These are phyloP conservation scores for Rhinolophus sinicus DNA, from an alignment of 2,113 vertebrate genomes.

Conservation along the genomic window DNA sequence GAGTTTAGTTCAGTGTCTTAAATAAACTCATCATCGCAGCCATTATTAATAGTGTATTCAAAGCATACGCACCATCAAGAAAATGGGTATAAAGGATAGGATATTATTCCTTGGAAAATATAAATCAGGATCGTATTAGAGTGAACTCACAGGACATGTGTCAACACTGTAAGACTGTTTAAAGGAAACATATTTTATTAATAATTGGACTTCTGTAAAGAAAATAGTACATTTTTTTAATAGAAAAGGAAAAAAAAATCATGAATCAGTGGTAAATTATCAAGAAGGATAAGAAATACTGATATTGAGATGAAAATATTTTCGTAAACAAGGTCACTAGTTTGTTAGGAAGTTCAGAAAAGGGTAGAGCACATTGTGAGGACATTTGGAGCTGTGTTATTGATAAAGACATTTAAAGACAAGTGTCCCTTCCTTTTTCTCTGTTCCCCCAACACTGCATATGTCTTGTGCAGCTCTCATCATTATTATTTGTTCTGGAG, in stretches of 20 bases:
- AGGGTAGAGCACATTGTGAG: not conserved
- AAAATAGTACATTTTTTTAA: not conserved
- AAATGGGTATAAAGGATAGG: conserved; percentile 18
- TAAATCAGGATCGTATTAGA: conserved; percentile 41
- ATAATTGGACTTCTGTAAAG: not conserved
- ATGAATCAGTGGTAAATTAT: not conserved
- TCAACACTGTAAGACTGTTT: not conserved
- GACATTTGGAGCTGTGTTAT: not conserved
- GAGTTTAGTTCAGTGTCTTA: not conserved
- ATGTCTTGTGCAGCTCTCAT: no score
- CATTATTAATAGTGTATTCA: not conserved
- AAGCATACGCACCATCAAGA: not conserved
- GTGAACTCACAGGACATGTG: conserved; percentile 24
- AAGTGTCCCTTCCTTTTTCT: not conserved
- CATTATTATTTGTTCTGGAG: not conserved
- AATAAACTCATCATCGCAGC: not conserved
- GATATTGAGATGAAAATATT: not conserved
- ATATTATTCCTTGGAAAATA: conserved; percentile 25
- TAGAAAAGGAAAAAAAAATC: not conserved
- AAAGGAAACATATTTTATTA: not conserved
- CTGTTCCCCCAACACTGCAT: not conserved
- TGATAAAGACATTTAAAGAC: not conserved
- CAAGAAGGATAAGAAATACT: not conserved
- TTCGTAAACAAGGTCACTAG: not conserved
- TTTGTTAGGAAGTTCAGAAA: not conserved